phyloP scores from a whole-genome alignment of 1,140 invertebrate genomes.

The Drosophila jambulina region DNA sequence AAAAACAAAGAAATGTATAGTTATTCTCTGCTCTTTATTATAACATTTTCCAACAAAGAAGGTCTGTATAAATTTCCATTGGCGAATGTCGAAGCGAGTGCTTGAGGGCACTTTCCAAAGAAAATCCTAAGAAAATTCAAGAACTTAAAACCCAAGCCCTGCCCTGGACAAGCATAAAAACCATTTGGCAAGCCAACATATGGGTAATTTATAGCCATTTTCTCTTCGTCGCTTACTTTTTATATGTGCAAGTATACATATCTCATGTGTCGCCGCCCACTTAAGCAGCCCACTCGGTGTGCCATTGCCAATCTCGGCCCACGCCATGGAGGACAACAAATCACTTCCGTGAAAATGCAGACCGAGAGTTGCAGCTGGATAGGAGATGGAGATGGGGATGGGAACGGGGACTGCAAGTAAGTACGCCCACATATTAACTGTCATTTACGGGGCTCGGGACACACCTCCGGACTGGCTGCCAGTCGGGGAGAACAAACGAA shows the following conservation, averaged over 20 bases:
- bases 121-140: background rate
- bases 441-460: constrained; percentile 29
- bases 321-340: constrained; percentile 44
- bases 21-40: background rate
- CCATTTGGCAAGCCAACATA: constrained; percentile 21
- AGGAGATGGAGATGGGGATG: background rate
- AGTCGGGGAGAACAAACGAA: constrained; percentile 39
- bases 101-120: background rate
- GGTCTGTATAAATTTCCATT: background rate
- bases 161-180: constrained; percentile 1
- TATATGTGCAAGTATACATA: constrained; percentile 12
- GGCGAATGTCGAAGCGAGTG: background rate
- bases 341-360: constrained; percentile 53
- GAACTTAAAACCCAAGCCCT: background rate
- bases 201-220: constrained; percentile 42
- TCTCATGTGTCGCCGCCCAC: constrained; percentile 38
- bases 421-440: constrained; percentile 51
- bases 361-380: constrained; percentile 35
- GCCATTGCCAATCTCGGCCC: constrained; percentile 41
- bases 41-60: no score
- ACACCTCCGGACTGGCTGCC: constrained; percentile 41
- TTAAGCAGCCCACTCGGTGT: constrained; percentile 20
- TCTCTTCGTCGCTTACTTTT: constrained; percentile 9
- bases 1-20: background rate
- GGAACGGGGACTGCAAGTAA: background rate